Evolutionary conservation across 2,888 invertebrate species (phyloP), one percentile per base, ranked within the genome.

Genomic region (Heliconius sara): DNA sequence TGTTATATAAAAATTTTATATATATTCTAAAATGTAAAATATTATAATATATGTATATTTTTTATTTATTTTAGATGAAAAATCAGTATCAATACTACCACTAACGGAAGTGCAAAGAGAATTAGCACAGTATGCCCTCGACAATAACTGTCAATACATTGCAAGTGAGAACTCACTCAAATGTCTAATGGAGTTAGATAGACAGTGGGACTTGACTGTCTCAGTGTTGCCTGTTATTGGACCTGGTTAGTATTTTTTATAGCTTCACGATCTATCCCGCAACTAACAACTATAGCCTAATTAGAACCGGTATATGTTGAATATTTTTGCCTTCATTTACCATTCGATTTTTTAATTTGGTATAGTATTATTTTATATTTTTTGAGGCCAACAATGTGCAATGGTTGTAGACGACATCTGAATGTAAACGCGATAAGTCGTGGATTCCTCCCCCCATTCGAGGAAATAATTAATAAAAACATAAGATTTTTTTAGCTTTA

Each of bases 81-180:
- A 83, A 0, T 73, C 84, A 0, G 84, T 88, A 63, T 89, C 93
- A 2, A 83, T 88, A 0, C 85, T 93, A 22, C 91, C 93, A 0
- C 82, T 92, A 9, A 84, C 86, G 0, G 94, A 93, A 71, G 84
- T 94, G 0, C 89, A 93, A 78, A 82, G 84, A 0, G 88, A 90
- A 39, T 84, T 95, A 2, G 91, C 92, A 0, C 85, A 88, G 78
- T 92, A 83, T 30, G 91, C 91, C 0, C 22, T 83, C 0, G 88
- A 87, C 6, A 83, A 89, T 22, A 87, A 87, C 1, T 85, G 88
- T 0, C 80, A 80, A 10, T 84, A 82, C 80, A 83, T 92, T 3
- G 89, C 89, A 0, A 89, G 90, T 74, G 95, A 93, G 84, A 86
- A 83, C 3, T 91, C 93, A 0, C 85, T 94, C 65, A 84, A 83